Percentiles rank a stretch among this genome's conserved stretches.
Conservation (phyloP, 2,888 invertebrate species). For the Altica lythri region DNA sequence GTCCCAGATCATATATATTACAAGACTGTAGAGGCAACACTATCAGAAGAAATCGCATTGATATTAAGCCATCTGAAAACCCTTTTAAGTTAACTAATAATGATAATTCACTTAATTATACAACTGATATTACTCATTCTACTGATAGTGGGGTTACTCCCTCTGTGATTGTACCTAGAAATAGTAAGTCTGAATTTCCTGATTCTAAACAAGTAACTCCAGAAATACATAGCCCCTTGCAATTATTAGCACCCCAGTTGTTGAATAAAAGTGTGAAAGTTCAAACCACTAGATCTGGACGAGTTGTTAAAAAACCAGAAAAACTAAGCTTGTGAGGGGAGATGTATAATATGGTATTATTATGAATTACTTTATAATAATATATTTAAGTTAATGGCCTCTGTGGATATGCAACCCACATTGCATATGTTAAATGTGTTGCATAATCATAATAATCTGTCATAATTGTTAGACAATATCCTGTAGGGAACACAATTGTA, state of each 20-base stretch:
- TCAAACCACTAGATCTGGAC: constrained; percentile 1
- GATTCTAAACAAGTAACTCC: neutral
- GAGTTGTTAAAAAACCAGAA: constrained; percentile 9
- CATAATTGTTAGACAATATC: no score
- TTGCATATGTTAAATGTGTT: no score
- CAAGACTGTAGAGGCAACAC: neutral
- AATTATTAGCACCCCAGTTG: no score
- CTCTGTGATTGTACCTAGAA: neutral
- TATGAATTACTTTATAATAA: no score
- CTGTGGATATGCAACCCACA: no score
- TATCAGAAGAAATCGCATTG: neutral
- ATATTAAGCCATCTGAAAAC: neutral
- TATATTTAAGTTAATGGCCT: no score
- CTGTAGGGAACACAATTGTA: no score
- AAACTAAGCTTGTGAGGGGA: neutral
- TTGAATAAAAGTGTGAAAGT: neutral
- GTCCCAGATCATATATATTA: constrained; percentile 1
- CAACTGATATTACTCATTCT: neutral
- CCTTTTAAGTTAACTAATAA: neutral
- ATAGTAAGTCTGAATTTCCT: no score
- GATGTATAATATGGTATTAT: no score
- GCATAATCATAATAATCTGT: no score
- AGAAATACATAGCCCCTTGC: neutral
- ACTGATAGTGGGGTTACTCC: neutral
- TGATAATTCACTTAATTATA: neutral